Evolutionary conservation across 64 coral and sea anemone genomes (phyloP).

Genomic region (Trachythela sp.): DNA sequence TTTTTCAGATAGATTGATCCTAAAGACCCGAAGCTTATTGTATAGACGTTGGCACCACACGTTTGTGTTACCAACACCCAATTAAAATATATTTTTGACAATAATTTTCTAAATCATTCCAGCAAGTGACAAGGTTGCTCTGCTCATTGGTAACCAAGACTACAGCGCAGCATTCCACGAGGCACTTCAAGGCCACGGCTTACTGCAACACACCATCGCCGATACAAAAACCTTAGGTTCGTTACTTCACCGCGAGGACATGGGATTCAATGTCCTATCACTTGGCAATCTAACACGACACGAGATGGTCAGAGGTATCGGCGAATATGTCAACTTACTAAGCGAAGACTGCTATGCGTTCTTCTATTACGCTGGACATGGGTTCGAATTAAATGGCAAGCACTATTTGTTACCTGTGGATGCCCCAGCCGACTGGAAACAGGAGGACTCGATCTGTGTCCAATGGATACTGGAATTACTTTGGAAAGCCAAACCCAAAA

Average conservation of each 20-base stretch:
- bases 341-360: not conserved
- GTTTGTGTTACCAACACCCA: too few species aligned
- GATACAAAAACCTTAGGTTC: not conserved
- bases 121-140: not conserved
- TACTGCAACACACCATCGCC: not conserved
- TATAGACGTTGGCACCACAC: too few species aligned
- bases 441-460: not conserved
- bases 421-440: not conserved
- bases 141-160: slow-evolving; percentile 1
- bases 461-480: not conserved
- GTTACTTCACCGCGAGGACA: not conserved
- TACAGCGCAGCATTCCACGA: not conserved
- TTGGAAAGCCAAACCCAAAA: slow-evolving; percentile 20
- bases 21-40: too few species aligned
- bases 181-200: not conserved
- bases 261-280: slow-evolving; percentile 9
- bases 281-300: not conserved
- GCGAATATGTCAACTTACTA: not conserved
- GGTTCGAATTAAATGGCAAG: not conserved
- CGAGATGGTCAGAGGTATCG: not conserved
- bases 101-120: not conserved
- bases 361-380: slow-evolving; percentile 14
- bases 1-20: too few species aligned
- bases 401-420: not conserved
- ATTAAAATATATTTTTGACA: not conserved